Evolutionary conservation across 2,797 vertebrate genomes (phyloP).

Genomic region (Melanotaenia maccullochi): DNA sequence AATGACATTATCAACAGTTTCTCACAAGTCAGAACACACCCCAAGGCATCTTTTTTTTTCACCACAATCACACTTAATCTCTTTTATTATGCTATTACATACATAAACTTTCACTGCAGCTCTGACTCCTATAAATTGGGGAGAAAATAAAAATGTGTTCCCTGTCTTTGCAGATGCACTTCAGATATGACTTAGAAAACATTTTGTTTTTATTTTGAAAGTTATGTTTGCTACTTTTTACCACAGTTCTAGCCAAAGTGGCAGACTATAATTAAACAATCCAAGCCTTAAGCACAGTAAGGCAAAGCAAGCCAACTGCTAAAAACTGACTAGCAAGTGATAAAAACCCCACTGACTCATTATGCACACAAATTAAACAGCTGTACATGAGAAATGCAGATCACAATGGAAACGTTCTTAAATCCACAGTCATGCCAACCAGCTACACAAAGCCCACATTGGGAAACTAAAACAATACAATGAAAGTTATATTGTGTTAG

Average conservation of each 20-base stretch:
- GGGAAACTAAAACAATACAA: constrained; percentile 2
- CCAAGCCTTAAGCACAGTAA: not conserved
- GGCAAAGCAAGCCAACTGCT: not conserved
- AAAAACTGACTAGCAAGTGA: not conserved
- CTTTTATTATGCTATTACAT: constrained; percentile 21
- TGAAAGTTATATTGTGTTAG: not conserved
- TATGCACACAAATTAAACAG: not conserved
- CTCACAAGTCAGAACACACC: constrained; percentile 30
- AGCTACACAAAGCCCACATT: constrained; percentile 3
- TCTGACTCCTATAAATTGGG: constrained; percentile 20
- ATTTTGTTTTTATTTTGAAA: not conserved
- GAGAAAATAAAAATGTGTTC: not conserved
- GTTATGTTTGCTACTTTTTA: constrained; percentile 4
- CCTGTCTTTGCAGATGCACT: constrained; percentile 2
- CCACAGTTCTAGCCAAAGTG: not conserved
- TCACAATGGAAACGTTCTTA: constrained; percentile 7
- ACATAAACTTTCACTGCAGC: constrained; percentile 28
- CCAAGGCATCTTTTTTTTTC: constrained; percentile 38
- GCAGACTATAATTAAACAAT: not conserved
- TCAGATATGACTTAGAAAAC: not conserved
- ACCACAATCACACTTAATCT: constrained; percentile 35
- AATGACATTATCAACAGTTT: constrained; percentile 50
- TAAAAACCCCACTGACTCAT: not conserved
- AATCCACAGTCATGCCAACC: not conserved
- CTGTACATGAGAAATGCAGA: not conserved